Conservation (phyloP, 2,888 invertebrate species). For the Celastrina argiolus region DNA sequence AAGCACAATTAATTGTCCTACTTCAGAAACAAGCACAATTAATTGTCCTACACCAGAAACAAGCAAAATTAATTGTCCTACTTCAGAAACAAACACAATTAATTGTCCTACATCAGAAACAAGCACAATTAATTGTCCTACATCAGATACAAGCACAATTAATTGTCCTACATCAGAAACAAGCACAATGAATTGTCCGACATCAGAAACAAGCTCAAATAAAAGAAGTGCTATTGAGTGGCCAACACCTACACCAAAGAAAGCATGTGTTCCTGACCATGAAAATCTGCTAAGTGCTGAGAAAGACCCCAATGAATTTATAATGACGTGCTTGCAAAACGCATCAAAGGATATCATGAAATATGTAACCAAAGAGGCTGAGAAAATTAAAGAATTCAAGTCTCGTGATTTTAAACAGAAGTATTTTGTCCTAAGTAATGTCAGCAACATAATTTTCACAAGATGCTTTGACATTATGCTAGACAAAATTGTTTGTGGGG, state of each 20-base stretch:
- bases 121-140: too few species aligned
- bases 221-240: background rate
- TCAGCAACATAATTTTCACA: background rate
- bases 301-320: background rate
- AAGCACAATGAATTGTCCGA: too few species aligned
- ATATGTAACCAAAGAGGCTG: background rate
- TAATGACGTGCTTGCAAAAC: background rate
- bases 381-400: background rate
- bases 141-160: too few species aligned
- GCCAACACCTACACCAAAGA: background rate
- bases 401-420: background rate
- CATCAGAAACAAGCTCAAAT: background rate
- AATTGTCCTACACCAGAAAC: too few species aligned
- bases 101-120: too few species aligned
- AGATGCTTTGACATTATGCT: background rate
- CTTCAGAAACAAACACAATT: too few species aligned
- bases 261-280: background rate
- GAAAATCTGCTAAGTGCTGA: background rate
- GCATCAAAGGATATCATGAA: background rate
- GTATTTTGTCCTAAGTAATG: background rate
- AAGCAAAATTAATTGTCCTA: too few species aligned
- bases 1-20: too few species aligned
- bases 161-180: too few species aligned
- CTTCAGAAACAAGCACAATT: too few species aligned
- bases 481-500: background rate